Evolutionary conservation across 2,797 vertebrate genomes (phyloP), one percentile per base, ranked within the genome.

Genomic region (Helarctos malayanus): DNA sequence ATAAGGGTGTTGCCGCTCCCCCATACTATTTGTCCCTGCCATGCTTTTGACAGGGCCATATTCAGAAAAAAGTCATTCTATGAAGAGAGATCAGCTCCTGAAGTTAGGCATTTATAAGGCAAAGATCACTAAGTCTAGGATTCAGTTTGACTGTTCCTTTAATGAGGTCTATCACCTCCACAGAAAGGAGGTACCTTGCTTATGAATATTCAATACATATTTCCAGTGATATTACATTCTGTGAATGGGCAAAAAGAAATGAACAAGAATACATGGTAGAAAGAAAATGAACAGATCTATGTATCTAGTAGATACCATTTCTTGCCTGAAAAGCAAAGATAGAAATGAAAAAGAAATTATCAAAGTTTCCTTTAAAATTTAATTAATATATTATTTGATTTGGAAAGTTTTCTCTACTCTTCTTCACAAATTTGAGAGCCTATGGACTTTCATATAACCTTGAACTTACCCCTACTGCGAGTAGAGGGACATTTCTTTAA

Each of bases 1-100:
- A 5, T 19, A 35, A 2, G 7, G 5, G 7, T 7, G 3, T n/a
- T 59, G 29, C 3, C 1, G 2, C 27, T 5, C 61, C 7, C 12
- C 45, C 11, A 41, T 19, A 14, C 7, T 2, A 6, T 47, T 71
- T 83, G 15, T 19, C 21, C 10, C 54, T 83, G 25, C 16, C 38
- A 41, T 71, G 4, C 10, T 63, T 93, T 57, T 57, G 8, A 65
- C 78, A 78, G n/a, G 29, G 27, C 1, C 35, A 59, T 84, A 79
- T 65, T 35, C 35, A 65, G 29, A 84, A 19, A 49, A 32, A 80
- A 54, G 13, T 32, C 5, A 45, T 59, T 52, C 13, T 3, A 59
- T 59, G 52, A 59, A 69, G 32, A 82, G 1, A 75, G 23, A 27
- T 71, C 4, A 54, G 63, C 35, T 80, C 16, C 52, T 84, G 56